Evolutionary conservation across 2,113 vertebrate genomes (phyloP), one percentile per base, ranked within the genome.

Genomic region (Pachycephala philippinensis): DNA sequence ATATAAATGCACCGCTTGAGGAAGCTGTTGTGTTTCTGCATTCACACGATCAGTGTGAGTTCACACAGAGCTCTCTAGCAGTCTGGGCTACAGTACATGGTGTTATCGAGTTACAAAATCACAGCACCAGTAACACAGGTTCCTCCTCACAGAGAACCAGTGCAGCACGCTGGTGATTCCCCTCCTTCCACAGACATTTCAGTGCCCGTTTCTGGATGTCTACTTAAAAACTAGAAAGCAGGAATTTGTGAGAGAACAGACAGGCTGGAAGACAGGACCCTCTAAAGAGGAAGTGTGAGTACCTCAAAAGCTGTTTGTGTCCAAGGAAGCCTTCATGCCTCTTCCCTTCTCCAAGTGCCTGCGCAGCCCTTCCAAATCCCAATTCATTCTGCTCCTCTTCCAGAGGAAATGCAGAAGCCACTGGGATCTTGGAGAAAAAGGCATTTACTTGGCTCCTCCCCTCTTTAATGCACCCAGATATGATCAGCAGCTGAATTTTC

Each of bases 391-490:
- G 49, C 22, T 40, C 2, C 49, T 63, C 31, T 44, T n/a, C 37
- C 56, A 52, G 16, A 89, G 2, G 3, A 47, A 11, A n/a, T 1
- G 14, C 5, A 28, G 39, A 26, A 63, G 10, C 4, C 13, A 5
- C 17, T 10, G 3, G 11, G 11, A 47, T 52, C 13, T 11, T 27
- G 4, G 9, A 68, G 7, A 3, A 27, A 31, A 18, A 39, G 4
- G 2, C 3, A 1, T 1, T 2, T 1, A 1, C 2, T 0, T 0
- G 4, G 14, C n/a, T 76, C 75, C 82, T 71, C 35, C 31, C 7
- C 11, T 10, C 8, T 47, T 49, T 45, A 31, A 40, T 4, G 1
- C 3, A 14, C 6, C 0, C 1, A 8, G 1, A 13, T 7, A 1
- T 23, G 7, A 7, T 4, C 9, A 33, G 1, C 7, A 26, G 15